phyloP scores from a whole-genome alignment of 2,888 invertebrate species.

The Cephus sareptanus region DNA sequence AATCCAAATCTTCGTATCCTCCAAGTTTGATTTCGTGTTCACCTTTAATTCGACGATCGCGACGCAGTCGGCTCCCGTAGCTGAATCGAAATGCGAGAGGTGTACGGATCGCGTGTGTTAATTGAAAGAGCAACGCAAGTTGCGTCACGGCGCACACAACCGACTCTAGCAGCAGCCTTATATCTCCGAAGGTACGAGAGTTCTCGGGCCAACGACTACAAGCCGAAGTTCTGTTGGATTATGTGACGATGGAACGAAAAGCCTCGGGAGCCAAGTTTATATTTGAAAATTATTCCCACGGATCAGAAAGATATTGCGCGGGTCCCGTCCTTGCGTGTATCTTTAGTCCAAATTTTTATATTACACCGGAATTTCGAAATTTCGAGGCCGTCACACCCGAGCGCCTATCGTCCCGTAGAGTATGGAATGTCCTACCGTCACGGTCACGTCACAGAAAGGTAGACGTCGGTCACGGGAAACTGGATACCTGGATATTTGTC shows the following conservation, averaged over 20 bases:
- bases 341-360: background rate
- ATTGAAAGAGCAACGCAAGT: background rate
- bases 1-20: no score
- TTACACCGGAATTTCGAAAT: background rate
- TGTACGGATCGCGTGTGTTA: background rate
- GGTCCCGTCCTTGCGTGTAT: background rate
- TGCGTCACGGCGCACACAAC: background rate
- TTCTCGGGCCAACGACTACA: background rate
- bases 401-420: background rate
- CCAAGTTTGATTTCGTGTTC: background rate
- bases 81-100: background rate
- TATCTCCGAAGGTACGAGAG: slow-evolving; percentile 1
- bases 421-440: background rate
- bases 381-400: background rate
- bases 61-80: background rate
- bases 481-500: background rate
- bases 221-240: slow-evolving; percentile 14
- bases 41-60: background rate
- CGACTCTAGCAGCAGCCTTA: background rate
- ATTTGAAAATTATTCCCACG: slow-evolving; percentile 33
- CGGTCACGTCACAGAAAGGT: background rate
- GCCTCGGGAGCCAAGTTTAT: slow-evolving; percentile 46
- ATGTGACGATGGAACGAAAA: slow-evolving; percentile 29
- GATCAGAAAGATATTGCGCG: slow-evolving; percentile 11
- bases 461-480: background rate